phyloP scores from a whole-genome alignment of 35 echinoderm and acorn worm species.

The Anneissia japonica region DNA sequence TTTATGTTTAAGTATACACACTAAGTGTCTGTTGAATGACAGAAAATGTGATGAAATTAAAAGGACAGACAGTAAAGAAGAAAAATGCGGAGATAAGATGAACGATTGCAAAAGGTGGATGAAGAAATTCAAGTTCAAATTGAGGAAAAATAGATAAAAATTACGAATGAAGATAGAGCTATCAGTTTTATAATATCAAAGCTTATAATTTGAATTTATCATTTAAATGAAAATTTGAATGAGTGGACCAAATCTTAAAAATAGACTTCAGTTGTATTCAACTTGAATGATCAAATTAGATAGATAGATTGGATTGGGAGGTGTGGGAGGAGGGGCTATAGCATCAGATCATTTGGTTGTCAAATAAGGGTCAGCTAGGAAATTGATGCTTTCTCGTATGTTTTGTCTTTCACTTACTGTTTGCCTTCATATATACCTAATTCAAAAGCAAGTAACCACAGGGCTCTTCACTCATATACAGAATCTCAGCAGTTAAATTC shows the following conservation, averaged over 20 bases:
- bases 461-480: not conserved
- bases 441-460: not conserved
- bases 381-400: not conserved
- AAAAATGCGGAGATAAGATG: too few relatives aligned
- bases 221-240: too few relatives aligned
- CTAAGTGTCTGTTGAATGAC: too few relatives aligned
- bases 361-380: not conserved
- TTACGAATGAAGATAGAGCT: too few relatives aligned
- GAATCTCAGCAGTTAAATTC: not conserved
- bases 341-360: not conserved
- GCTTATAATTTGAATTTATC: not conserved
- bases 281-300: not conserved
- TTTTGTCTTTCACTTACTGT: not conserved
- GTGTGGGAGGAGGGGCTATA: not conserved
- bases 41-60: not conserved
- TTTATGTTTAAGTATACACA: too few relatives aligned
- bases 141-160: not conserved
- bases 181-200: too few relatives aligned
- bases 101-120: not conserved
- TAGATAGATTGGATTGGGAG: not conserved
- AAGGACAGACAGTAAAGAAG: not conserved
- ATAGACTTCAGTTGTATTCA: too few relatives aligned
- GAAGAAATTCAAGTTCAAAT: too few relatives aligned
- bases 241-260: too few relatives aligned
- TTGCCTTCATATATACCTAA: not conserved